Base-by-base conservation (phyloP, 1,140 invertebrate genomes). In the Potamilus streckersoni region DNA sequence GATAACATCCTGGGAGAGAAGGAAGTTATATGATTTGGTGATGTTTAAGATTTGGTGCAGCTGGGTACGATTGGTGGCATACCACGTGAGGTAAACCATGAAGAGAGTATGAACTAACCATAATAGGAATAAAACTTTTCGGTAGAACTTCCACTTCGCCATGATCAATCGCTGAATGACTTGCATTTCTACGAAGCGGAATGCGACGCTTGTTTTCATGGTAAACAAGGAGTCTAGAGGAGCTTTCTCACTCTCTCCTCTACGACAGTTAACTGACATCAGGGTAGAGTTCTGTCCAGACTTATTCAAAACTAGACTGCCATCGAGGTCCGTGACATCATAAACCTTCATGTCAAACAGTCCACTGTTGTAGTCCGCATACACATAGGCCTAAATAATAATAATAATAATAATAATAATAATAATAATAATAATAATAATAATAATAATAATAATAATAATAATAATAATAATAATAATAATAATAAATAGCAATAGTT, bases 291-390 rank as follows among this genome's bases (percentile, higher is more conserved):
- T 6, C 11, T 60, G 17, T 59, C 66, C 63, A 11, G 2, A 13
- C 2, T 38, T 11, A 27, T 62, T 65, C 69, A 76, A 66, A 11
- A 57, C 49, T 2, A 69, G 66, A 23, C 74, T 69, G 14, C 63
- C 62, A 67, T 82, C 80, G 17, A 83, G 76, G 69, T 83, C 82
- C 6, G 82, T 80, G 57, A 83, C 76, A 31, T 83, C 82, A 71
- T 83, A 83, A 60, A 76, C 59, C 59, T 83, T 79, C 19, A 83
- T 79, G 59, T 83, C 82, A 72, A 80, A 81, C 16, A 83, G 57
- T 19, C 82, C 82, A 64, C 82, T 79, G 60, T 79, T 63, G 17
- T 56, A 66, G 23, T 76, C 65, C 20, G 31, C 55, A 23, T 27
- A 65, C 58, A 69, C 67, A 56, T 76, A 76, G 11, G 69, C 69